These are phyloP conservation scores for Larimichthys crocea DNA, from an alignment of 2,113 vertebrate species.

Conservation along the genomic window DNA sequence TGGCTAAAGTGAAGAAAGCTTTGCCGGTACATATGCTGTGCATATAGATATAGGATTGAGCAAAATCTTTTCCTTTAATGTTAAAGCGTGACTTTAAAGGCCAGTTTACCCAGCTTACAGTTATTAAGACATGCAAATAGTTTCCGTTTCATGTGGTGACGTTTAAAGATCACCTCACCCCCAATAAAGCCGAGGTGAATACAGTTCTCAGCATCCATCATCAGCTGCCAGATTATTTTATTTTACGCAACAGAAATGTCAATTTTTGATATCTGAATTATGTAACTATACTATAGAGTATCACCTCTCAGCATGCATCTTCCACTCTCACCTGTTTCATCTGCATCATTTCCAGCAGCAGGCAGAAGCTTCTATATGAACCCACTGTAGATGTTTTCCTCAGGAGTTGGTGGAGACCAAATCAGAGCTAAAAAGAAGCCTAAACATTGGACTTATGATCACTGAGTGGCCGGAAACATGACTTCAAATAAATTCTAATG, in stretches of 20 bases:
- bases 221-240: background rate
- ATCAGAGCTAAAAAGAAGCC: background rate
- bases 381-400: no score
- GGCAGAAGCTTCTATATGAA: no score
- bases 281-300: background rate
- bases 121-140: background rate
- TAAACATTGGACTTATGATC: background rate
- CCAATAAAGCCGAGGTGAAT: background rate
- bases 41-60: background rate
- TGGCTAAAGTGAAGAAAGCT: constrained; percentile 1
- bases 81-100: background rate
- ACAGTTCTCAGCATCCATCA: background rate
- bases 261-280: background rate
- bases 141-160: background rate
- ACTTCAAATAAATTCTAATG: background rate
- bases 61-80: background rate
- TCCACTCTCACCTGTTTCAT: background rate
- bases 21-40: background rate
- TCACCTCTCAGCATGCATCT: background rate
- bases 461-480: background rate
- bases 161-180: background rate
- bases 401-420: background rate
- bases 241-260: background rate
- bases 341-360: background rate
- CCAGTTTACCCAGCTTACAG: background rate